Percentiles rank a stretch among this genome's conserved stretches.
Conservation (phyloP, 2,888 invertebrate species). For the Spicauda simplicius region DNA sequence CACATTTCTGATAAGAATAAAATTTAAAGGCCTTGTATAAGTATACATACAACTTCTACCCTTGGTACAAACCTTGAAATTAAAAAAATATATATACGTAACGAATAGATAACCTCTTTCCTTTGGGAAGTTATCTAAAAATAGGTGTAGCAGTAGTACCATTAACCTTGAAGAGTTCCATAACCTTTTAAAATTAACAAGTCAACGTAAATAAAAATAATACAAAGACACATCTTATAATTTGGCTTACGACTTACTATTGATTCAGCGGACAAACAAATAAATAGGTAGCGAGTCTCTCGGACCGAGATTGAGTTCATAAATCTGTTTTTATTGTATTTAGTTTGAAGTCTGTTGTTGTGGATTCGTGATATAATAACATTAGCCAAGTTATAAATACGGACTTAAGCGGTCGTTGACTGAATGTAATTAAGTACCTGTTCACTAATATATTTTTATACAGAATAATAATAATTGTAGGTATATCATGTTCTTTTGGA, state of each 20-base stretch:
- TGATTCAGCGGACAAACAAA: conserved; percentile 17
- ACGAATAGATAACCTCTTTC: no score
- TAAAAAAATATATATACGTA: no score
- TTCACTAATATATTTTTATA: not conserved
- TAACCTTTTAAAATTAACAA: not conserved
- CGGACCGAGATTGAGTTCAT: conserved; percentile 15
- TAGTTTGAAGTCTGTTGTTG: conserved; percentile 7
- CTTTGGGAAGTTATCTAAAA: no score
- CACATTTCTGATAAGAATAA: no score
- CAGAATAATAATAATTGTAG: no score
- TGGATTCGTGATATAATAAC: conserved; percentile 15
- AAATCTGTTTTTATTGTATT: conserved; percentile 25
- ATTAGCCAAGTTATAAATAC: not conserved
- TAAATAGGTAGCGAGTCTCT: conserved; percentile 6
- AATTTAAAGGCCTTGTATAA: no score
- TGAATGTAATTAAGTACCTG: not conserved
- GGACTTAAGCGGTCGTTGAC: not conserved
- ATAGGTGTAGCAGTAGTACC: not conserved
- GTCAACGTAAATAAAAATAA: not conserved
- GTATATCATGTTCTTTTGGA: no score
- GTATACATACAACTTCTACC: no score
- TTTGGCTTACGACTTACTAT: not conserved
- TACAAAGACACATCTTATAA: not conserved
- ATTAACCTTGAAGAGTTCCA: not conserved
- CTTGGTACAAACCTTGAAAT: no score